phyloP scores from a whole-genome alignment of 2,113 vertebrate genomes.

The Tauraco erythrolophus region DNA sequence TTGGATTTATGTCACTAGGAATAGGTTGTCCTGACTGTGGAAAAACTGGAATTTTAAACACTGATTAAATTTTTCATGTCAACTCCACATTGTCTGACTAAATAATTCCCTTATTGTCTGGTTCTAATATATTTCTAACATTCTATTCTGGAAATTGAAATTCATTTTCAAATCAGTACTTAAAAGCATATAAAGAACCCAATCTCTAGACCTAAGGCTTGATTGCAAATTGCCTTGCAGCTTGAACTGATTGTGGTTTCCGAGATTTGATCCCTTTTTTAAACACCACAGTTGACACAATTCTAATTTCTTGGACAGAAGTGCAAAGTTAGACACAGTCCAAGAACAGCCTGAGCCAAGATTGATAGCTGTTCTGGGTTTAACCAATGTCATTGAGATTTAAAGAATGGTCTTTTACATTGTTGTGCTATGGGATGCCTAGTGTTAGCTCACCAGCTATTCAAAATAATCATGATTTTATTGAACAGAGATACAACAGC shows the following conservation, averaged over 20 bases:
- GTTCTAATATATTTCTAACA: not conserved
- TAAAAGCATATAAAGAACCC: not conserved
- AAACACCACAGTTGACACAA: not conserved
- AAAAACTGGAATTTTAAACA: not conserved
- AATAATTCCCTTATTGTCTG: not conserved
- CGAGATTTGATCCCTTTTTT: not conserved
- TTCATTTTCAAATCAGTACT: not conserved
- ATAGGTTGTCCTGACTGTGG: not conserved
- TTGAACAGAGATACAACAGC: not conserved
- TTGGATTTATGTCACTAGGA: not conserved
- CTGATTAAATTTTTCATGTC: not conserved
- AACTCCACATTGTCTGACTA: not conserved
- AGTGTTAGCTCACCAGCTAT: not conserved
- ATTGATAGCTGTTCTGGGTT: not conserved
- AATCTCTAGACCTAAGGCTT: not conserved
- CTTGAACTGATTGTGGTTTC: not conserved
- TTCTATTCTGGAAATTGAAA: not conserved
- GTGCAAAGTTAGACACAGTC: not conserved
- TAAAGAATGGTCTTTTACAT: not conserved
- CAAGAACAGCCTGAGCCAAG: not conserved
- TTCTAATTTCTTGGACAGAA: not conserved
- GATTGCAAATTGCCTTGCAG: not conserved
- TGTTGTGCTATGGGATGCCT: not conserved
- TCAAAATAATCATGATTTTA: not conserved
- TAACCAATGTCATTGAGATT: not conserved